phyloP scores from a whole-genome alignment of 2,797 vertebrate genomes.

The Ptychobarbus kaznakovi region DNA sequence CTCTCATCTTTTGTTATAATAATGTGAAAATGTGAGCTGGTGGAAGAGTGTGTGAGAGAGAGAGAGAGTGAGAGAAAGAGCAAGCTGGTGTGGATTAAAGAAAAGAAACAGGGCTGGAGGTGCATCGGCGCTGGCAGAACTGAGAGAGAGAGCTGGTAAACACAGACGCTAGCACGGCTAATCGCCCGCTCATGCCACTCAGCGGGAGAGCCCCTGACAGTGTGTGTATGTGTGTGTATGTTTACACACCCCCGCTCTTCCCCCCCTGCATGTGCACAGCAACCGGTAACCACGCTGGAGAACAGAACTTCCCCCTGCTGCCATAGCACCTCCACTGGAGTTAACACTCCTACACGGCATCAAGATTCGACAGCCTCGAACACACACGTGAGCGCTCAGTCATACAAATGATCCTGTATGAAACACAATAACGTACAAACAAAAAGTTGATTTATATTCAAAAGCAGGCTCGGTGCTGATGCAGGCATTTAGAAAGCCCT shows the following conservation, averaged over 20 bases:
- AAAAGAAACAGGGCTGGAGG: conserved; percentile 62
- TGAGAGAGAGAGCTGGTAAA: conserved; percentile 90
- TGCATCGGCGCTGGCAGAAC: conserved; percentile 75
- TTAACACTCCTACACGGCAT: conserved; percentile 61
- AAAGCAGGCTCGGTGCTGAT: conserved; percentile 36
- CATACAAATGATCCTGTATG: conserved; percentile 47
- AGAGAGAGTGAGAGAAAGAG: conserved; percentile 4
- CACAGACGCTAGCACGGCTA: conserved; percentile 87
- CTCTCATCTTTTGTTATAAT: conserved; percentile 25
- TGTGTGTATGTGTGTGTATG: conserved; percentile 87
- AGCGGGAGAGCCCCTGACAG: conserved; percentile 91
- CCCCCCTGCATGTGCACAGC: conserved; percentile 56
- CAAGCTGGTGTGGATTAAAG: conserved; percentile 60
- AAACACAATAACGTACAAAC: conserved; percentile 40
- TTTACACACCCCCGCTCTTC: conserved; percentile 58
- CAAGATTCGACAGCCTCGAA: conserved; percentile 55
- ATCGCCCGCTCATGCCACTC: conserved; percentile 95
- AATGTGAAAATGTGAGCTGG: conserved; percentile 35
- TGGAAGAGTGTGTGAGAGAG: background rate
- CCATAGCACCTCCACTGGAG: conserved; percentile 50
- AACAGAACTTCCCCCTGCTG: conserved; percentile 61
- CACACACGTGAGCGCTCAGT: conserved; percentile 41
- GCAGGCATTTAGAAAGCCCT: conserved; percentile 35
- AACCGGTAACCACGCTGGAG: conserved; percentile 64
- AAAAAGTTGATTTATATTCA: conserved; percentile 52